phyloP scores from a whole-genome alignment of 37 sponge, comb jelly and placozoan genomes.

The Eunapius fragilis region DNA sequence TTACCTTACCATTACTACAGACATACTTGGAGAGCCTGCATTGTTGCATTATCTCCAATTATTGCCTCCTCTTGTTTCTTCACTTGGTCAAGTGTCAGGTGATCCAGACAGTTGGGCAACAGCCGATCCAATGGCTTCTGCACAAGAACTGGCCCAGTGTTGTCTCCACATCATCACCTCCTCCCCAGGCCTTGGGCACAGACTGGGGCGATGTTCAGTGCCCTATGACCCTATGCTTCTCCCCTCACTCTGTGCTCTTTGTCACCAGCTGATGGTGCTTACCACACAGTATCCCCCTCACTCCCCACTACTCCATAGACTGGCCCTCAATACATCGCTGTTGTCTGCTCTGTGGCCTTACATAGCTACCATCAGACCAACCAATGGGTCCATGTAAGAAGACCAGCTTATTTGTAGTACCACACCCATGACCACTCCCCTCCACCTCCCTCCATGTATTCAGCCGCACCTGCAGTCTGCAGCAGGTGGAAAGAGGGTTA shows the following conservation, averaged over 20 bases:
- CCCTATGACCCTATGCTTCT: not conserved
- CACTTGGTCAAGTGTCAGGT: not conserved
- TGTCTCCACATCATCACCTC: not conserved
- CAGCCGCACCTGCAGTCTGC: constrained; percentile 13
- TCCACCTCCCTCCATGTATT: not conserved
- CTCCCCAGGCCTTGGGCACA: not conserved
- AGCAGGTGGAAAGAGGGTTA: constrained; percentile 33
- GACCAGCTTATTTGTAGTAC: not conserved
- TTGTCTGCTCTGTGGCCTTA: constrained; percentile 14
- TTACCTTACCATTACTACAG: not conserved
- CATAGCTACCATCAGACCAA: constrained; percentile 2
- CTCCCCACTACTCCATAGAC: constrained; percentile 18
- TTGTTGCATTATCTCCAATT: not conserved
- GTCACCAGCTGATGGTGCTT: constrained; percentile 31
- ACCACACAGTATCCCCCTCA: not conserved
- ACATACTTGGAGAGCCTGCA: not conserved
- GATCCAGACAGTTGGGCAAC: not conserved
- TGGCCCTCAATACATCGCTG: constrained; percentile 19
- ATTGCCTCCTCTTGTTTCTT: not conserved
- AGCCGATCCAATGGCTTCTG: not conserved
- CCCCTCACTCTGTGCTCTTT: constrained; percentile 22
- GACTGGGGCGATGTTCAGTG: not conserved
- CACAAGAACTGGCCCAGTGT: not conserved
- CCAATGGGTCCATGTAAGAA: constrained; percentile 21
- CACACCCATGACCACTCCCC: not conserved